Percentiles rank a stretch among this genome's conserved stretches.
phyloP scores from a whole-genome alignment of 2,888 invertebrate genomes.

The Andricus curvator region DNA sequence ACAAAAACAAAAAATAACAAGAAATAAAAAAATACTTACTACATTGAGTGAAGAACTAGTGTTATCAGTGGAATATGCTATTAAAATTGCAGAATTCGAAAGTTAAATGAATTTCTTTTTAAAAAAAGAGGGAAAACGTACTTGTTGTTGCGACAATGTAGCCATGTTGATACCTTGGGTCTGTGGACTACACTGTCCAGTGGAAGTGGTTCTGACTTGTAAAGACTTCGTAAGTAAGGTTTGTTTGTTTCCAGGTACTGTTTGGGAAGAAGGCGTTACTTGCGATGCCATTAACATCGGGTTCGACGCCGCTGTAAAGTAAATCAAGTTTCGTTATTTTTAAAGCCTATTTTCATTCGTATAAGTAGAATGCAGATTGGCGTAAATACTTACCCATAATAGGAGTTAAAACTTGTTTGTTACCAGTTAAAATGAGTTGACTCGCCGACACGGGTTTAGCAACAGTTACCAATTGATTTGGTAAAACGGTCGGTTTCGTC shows the following conservation, averaged over 20 bases:
- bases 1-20: too few species aligned
- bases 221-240: constrained; percentile 75
- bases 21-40: too few species aligned
- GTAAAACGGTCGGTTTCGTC: constrained; percentile 72
- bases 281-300: constrained; percentile 76
- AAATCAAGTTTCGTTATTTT: not conserved
- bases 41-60: too few species aligned
- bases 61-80: too few species aligned
- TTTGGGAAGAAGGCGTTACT: constrained; percentile 73
- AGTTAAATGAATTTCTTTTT: not conserved
- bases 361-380: not conserved
- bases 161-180: constrained; percentile 73
- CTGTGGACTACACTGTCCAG: constrained; percentile 74
- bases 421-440: constrained; percentile 75
- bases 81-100: too few species aligned
- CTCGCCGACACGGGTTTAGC: constrained; percentile 75
- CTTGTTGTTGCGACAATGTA: constrained; percentile 75
- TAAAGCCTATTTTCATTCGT: not conserved
- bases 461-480: constrained; percentile 75
- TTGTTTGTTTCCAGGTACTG: constrained; percentile 75
- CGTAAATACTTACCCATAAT: constrained; percentile 71
- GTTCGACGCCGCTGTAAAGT: constrained; percentile 69
- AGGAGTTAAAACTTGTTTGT: constrained; percentile 76
- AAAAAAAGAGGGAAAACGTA: constrained; percentile 50
- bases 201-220: constrained; percentile 71